Conservation (phyloP, 2,113 vertebrate genomes). For the Apistogramma diplotaenia region DNA sequence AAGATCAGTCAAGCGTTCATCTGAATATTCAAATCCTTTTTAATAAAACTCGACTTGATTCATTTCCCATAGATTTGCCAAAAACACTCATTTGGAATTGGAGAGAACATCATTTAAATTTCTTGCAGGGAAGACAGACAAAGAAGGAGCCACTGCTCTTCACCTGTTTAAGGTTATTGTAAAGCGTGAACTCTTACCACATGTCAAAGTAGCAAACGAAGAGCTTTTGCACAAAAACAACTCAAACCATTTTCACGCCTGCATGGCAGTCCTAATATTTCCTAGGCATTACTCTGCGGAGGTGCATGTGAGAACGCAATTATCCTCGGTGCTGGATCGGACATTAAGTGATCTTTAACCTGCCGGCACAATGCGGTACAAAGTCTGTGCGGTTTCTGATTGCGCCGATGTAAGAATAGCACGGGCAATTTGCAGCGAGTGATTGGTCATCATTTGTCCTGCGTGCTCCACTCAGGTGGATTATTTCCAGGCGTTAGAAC, state of each 20-base stretch:
- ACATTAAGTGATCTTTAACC: background rate
- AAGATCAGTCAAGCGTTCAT: slow-evolving; percentile 82
- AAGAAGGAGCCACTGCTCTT: slow-evolving; percentile 41
- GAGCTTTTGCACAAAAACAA: background rate
- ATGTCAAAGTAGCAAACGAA: background rate
- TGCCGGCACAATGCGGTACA: background rate
- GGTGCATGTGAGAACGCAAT: background rate
- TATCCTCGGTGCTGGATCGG: background rate
- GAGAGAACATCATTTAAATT: slow-evolving; percentile 72
- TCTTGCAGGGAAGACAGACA: slow-evolving; percentile 18
- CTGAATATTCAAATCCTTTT: slow-evolving; percentile 82
- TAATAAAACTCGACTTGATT: slow-evolving; percentile 77
- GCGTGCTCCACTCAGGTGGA: background rate
- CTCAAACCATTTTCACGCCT: background rate
- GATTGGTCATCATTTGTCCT: background rate
- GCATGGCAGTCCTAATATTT: background rate
- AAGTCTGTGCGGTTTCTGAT: background rate
- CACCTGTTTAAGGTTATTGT: slow-evolving; percentile 48
- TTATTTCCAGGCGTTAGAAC: background rate
- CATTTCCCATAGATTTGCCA: slow-evolving; percentile 73
- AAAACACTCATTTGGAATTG: slow-evolving; percentile 65
- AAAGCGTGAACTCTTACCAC: background rate
- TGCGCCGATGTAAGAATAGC: background rate
- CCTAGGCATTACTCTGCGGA: background rate
- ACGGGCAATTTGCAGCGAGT: background rate